Evolutionary conservation across 64 coral and sea anemone species (phyloP).

Genomic region (Cladopsammia gracilis): DNA sequence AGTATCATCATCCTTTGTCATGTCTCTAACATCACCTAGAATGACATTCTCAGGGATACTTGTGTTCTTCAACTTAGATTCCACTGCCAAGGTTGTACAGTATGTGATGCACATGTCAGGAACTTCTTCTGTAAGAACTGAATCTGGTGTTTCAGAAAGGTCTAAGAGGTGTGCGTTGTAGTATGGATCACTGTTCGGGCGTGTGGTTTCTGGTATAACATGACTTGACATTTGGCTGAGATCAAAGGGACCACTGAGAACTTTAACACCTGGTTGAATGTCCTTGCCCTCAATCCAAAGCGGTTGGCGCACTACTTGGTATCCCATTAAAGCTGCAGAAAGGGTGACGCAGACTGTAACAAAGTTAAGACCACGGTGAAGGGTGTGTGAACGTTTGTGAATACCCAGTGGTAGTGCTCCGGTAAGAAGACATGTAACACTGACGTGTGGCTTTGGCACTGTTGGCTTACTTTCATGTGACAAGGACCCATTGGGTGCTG

Average conservation of each 20-base stretch:
- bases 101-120: neutral
- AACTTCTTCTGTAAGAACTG: neutral
- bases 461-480: too few species aligned
- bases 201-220: neutral
- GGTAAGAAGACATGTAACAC: too few species aligned
- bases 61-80: conserved; percentile 13
- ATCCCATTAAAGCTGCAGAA: neutral
- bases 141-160: neutral
- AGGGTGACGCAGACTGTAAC: neutral
- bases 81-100: neutral
- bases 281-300: neutral
- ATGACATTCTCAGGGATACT: too few species aligned
- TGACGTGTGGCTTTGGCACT: too few species aligned
- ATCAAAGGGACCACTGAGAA: neutral
- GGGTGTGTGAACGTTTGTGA: too few species aligned
- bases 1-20: conserved; percentile 16
- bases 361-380: neutral
- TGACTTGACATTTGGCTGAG: neutral
- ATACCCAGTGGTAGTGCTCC: too few species aligned
- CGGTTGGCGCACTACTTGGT: neutral
- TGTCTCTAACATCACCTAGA: too few species aligned
- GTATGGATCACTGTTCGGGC: neutral
- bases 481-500: too few species aligned
- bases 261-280: neutral
- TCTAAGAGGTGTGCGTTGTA: neutral